Evolutionary conservation across 2,113 vertebrate genomes (phyloP).

Genomic region (Lynx canadensis): DNA sequence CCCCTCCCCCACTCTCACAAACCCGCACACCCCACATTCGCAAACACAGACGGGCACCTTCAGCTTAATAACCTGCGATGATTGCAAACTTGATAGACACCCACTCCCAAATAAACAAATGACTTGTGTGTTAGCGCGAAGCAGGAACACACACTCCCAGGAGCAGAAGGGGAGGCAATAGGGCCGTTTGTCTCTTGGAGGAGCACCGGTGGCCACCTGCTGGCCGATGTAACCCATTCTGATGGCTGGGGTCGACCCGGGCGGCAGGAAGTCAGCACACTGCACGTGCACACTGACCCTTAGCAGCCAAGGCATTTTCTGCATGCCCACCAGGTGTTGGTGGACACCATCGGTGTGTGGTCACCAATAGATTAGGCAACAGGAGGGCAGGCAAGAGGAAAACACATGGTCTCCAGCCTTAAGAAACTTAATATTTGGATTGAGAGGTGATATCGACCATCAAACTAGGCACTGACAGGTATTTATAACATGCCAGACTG

Average conservation of each 20-base stretch:
- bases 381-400: neutral
- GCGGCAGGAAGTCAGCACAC: neutral
- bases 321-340: neutral
- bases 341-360: neutral
- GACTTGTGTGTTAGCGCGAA: neutral
- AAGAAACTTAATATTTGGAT: neutral
- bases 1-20: neutral
- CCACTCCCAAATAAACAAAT: neutral
- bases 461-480: neutral
- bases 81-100: neutral
- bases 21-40: neutral
- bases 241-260: neutral
- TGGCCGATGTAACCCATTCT: neutral
- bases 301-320: neutral
- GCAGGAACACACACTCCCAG: neutral
- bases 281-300: fast-evolving
- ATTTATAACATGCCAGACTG: neutral
- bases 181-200: neutral
- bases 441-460: neutral
- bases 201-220: neutral
- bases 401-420: neutral
- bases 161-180: neutral
- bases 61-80: neutral
- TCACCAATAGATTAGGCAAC: neutral
- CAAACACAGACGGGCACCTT: neutral